Base-by-base conservation (phyloP, 2,113 vertebrate genomes). In the Engystomops pustulosus region DNA sequence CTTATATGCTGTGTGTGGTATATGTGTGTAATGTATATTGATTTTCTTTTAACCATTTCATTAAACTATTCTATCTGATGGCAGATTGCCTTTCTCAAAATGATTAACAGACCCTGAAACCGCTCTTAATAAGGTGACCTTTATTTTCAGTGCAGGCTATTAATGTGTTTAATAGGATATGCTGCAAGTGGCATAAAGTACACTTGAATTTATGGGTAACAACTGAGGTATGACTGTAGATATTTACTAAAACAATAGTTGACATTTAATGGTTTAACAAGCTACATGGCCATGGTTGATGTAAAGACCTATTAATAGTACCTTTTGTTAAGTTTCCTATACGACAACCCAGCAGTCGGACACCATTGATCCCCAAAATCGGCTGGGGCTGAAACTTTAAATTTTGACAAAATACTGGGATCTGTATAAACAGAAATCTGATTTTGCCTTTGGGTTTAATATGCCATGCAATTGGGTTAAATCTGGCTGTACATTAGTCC, bases 121-220 rank as follows among this genome's bases (percentile, higher is more conserved):
- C 84, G 88, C 69, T 87, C 87, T 88, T 87, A 88, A 87, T 88
- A 88, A 89, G 90, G 86, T 95, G 94, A 94, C 93, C 94, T 95
- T 95, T 95, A 87, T 71, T 89, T 88, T 88, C 89, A 93, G 84
- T 86, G 86, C 86, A 79, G 79, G 83, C 91, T 92, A 93, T 94
- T 94, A 94, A 93, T 90, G 89, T 90, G 87, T 91, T 94, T 94
- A 94, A 95, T 95, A 91, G 92, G 92, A 91, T 94, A 91, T 91
- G 91, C 92, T 94, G 90, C 89, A 90, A 65, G 90, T 89, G 89
- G 89, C 90, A 89, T 87, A 30, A 25, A 90, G 91, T 83, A 87
- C 88, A 84, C 0, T 94, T 93, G 94, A 92, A 92, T 93, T 94
- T 95, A 93, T 89, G 27, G 71, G 27, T 49, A 72, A 47, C 87